Percentiles rank a stretch among this genome's conserved stretches.
Conservation (phyloP, 2,113 vertebrate species). For the Dasyprocta punctata region DNA sequence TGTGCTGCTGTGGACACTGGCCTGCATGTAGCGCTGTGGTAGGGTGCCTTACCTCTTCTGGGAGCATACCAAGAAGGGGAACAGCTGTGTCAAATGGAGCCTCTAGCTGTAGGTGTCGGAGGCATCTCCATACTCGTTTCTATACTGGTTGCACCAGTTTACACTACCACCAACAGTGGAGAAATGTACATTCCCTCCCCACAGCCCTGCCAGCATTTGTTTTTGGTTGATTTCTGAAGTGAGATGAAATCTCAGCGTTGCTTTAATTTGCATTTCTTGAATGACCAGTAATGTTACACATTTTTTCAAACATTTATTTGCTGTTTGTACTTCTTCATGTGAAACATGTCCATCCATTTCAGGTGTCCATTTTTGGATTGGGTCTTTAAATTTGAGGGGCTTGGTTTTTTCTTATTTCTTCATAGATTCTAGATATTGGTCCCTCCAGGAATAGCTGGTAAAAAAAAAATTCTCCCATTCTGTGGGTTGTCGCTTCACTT, state of each 20-base stretch:
- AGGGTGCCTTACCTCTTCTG: background rate
- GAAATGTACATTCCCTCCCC: background rate
- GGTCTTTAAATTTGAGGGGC: background rate
- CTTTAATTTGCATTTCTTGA: background rate
- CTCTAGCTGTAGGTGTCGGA: background rate
- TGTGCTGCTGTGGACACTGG: background rate
- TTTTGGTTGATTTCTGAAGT: background rate
- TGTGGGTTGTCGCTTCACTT: background rate
- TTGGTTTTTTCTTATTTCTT: background rate
- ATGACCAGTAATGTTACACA: background rate
- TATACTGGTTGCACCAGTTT: background rate
- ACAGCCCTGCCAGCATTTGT: background rate
- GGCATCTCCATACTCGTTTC: background rate
- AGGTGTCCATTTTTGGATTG: background rate
- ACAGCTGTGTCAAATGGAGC: background rate
- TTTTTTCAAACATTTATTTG: background rate
- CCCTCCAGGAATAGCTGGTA: background rate
- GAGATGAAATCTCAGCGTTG: background rate
- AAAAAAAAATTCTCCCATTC: too few species aligned
- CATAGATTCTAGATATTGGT: background rate
- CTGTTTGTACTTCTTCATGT: background rate
- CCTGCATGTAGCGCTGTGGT: background rate
- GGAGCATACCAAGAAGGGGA: background rate
- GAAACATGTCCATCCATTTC: background rate
- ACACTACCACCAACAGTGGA: background rate